These are phyloP conservation scores for Thinocorus orbignyianus DNA, from an alignment of 2,113 vertebrate species.

Conservation along the genomic window DNA sequence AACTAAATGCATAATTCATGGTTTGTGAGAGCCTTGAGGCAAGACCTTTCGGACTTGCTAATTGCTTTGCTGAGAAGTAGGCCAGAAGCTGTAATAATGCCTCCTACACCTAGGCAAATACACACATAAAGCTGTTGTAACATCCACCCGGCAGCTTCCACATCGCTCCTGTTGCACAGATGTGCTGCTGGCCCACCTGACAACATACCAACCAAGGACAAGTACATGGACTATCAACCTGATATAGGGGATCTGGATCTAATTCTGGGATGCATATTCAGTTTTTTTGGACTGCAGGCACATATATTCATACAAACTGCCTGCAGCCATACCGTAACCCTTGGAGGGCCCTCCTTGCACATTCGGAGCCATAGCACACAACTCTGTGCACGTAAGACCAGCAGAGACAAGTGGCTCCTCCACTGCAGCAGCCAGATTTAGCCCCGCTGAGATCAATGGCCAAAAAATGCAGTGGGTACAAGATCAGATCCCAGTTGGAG, in stretches of 20 bases:
- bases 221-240: not conserved
- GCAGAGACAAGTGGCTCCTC: not conserved
- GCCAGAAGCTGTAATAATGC: slow-evolving; percentile 18
- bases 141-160: not conserved
- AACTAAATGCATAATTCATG: slow-evolving; percentile 41
- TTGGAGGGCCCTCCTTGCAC: not conserved
- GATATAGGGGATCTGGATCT: not conserved
- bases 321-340: not conserved
- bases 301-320: not conserved
- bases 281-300: not conserved
- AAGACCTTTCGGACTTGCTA: slow-evolving; percentile 19
- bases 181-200: not conserved
- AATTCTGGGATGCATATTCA: not conserved
- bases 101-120: not conserved
- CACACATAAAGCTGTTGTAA: not conserved
- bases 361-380: not conserved
- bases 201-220: not conserved
- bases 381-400: not conserved
- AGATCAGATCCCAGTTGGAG: not conserved
- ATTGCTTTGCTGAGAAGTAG: slow-evolving; percentile 40
- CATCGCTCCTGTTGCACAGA: not conserved
- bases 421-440: not conserved
- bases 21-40: slow-evolving; percentile 10
- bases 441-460: not conserved
- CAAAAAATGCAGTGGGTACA: slow-evolving; percentile 42